phyloP scores from a whole-genome alignment of 1,140 invertebrate species.

The Scaptomyza hsui region DNA sequence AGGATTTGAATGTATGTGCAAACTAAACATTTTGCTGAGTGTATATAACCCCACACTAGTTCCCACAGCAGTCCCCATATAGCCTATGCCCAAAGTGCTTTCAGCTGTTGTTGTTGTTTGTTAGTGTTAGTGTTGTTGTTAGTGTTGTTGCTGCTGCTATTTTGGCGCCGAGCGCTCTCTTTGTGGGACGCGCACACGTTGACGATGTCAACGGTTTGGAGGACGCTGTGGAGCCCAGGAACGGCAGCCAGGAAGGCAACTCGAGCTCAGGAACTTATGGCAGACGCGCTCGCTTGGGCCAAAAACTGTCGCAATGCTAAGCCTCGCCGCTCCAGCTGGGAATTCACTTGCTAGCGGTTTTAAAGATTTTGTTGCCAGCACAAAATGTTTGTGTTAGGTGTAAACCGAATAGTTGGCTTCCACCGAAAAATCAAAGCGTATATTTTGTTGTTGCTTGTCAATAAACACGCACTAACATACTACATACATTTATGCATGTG shows the following conservation, averaged over 20 bases:
- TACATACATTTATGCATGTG: constrained; percentile 2
- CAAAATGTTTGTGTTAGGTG: constrained; percentile 30
- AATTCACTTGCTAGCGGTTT: constrained; percentile 34
- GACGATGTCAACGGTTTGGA: constrained; percentile 42
- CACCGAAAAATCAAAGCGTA: constrained; percentile 30
- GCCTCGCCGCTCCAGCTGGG: constrained; percentile 26
- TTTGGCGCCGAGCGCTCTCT: constrained; percentile 72
- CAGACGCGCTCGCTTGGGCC: constrained; percentile 18
- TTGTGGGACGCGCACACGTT: constrained; percentile 75
- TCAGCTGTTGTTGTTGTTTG: constrained; percentile 24
- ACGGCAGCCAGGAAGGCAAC: constrained; percentile 18
- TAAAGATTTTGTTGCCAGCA: constrained; percentile 41
- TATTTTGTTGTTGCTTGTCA: constrained; percentile 44
- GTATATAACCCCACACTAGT: constrained; percentile 48
- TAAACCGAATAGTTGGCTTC: constrained; percentile 24
- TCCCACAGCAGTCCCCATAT: constrained; percentile 63
- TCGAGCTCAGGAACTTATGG: constrained; percentile 62
- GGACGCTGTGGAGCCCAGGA: constrained; percentile 31
- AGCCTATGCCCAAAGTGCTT: constrained; percentile 66
- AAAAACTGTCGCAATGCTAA: constrained; percentile 46
- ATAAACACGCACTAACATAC: constrained; percentile 42
- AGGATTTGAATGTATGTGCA: no score
- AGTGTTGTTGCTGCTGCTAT: constrained; percentile 52
- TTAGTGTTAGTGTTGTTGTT: constrained; percentile 1
- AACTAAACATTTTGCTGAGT: not conserved